phyloP scores from a whole-genome alignment of 2,888 invertebrate species.

The Chironomus tentans region DNA sequence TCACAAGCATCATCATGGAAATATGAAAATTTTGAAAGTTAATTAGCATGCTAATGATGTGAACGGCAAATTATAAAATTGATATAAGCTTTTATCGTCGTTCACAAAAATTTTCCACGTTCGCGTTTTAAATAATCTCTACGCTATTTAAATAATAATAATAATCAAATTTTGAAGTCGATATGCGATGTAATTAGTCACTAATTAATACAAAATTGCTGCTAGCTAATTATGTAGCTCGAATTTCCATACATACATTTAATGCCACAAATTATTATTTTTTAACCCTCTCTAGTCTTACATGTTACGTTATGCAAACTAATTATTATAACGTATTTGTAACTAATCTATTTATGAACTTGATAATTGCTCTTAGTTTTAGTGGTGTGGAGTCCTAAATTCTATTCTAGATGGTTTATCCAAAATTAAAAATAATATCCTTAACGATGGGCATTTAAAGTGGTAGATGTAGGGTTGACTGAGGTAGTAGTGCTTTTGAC shows the following conservation, averaged over 20 bases:
- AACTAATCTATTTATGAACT: too few relatives aligned
- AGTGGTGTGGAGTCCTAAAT: too few relatives aligned
- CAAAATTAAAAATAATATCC: too few relatives aligned
- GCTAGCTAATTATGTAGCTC: not conserved
- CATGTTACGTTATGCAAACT: too few relatives aligned
- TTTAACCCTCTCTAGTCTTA: not conserved
- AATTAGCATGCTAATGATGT: constrained; percentile 22
- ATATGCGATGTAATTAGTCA: constrained; percentile 8
- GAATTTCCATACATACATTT: not conserved
- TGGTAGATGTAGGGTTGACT: too few relatives aligned
- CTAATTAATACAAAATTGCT: constrained; percentile 22
- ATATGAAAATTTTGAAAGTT: constrained; percentile 4
- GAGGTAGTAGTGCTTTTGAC: too few relatives aligned
- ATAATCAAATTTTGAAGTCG: constrained; percentile 3
- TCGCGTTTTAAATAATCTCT: not conserved
- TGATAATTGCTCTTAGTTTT: too few relatives aligned
- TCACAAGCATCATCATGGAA: too few relatives aligned
- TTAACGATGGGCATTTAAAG: too few relatives aligned
- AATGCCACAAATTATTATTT: not conserved
- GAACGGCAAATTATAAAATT: not conserved
- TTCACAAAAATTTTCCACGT: not conserved
- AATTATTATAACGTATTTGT: too few relatives aligned
- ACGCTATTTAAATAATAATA: constrained; percentile 14
- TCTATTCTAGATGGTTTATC: too few relatives aligned
- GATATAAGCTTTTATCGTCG: not conserved